These are phyloP conservation scores for Sarcophaga peregrina DNA, from an alignment of 1,140 invertebrate species.

Conservation along the genomic window DNA sequence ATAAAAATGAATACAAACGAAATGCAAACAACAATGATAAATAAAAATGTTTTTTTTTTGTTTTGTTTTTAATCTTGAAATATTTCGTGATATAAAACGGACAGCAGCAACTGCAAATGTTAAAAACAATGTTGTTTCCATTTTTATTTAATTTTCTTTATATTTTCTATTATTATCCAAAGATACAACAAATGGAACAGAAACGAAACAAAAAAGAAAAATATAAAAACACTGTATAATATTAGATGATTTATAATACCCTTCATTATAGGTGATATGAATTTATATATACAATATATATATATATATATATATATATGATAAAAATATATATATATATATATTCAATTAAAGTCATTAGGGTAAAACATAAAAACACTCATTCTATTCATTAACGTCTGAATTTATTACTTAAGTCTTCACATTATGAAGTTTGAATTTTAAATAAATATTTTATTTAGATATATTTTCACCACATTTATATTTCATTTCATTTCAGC, in stretches of 20 bases:
- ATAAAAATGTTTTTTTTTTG: not conserved
- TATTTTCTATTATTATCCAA: not conserved
- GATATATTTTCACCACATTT: too few relatives aligned
- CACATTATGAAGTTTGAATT: too few relatives aligned
- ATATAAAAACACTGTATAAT: not conserved
- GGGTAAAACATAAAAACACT: too few relatives aligned
- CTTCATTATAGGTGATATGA: constrained; percentile 10
- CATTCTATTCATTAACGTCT: too few relatives aligned
- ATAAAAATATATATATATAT: too few relatives aligned
- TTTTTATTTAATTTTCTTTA: not conserved
- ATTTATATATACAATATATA: not conserved
- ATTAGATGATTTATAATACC: not conserved
- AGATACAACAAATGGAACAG: not conserved
- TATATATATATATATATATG: not conserved
- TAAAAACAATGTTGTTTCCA: constrained; percentile 1
- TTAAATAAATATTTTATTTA: too few relatives aligned
- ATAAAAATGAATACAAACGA: not conserved
- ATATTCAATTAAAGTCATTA: too few relatives aligned
- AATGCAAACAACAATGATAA: not conserved
- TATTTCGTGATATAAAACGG: not conserved
- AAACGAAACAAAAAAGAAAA: not conserved
- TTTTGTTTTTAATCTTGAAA: constrained; percentile 1
- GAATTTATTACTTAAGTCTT: too few relatives aligned
- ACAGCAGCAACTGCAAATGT: constrained; percentile 24
- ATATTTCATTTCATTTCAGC: too few relatives aligned